phyloP scores from a whole-genome alignment of 35 echinoderm and acorn worm species.

The Lytechinus variegatus region DNA sequence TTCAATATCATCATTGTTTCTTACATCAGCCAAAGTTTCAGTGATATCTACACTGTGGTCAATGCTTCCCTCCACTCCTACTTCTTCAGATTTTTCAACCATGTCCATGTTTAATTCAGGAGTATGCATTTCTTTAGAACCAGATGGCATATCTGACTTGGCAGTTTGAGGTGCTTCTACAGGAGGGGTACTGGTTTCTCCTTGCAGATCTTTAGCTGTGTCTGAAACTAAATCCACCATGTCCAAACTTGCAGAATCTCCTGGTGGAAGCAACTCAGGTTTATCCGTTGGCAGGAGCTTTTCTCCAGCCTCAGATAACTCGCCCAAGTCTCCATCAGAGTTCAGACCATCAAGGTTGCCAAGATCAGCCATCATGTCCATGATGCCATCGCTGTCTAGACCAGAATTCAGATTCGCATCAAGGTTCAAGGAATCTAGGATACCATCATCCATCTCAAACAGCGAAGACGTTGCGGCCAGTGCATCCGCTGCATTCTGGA shows the following conservation, averaged over 20 bases:
- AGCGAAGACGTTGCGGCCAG: neutral
- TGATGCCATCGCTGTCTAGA: conserved; percentile 22
- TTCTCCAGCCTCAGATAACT: neutral
- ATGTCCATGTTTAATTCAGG: neutral
- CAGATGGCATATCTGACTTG: no score
- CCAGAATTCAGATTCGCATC: conserved; percentile 25
- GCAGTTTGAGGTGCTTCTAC: neutral
- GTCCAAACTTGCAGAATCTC: neutral
- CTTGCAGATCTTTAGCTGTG: neutral
- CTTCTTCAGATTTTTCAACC: neutral
- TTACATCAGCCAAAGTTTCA: no score
- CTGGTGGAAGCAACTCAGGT: neutral
- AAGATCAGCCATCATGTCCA: conserved; percentile 43
- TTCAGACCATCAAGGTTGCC: neutral
- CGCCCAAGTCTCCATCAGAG: neutral
- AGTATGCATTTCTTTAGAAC: neutral
- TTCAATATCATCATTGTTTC: neutral
- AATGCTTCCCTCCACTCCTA: neutral
- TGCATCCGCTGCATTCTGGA: conserved; percentile 25
- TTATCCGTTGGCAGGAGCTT: neutral
- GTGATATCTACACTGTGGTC: no score
- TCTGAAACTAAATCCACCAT: neutral
- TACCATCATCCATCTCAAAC: conserved; percentile 16
- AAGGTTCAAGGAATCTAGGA: conserved; percentile 3
- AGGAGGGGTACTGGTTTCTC: neutral